Evolutionary conservation across 2,888 invertebrate species (phyloP).

Genomic region (Caenorhabditis sulstoni): DNA sequence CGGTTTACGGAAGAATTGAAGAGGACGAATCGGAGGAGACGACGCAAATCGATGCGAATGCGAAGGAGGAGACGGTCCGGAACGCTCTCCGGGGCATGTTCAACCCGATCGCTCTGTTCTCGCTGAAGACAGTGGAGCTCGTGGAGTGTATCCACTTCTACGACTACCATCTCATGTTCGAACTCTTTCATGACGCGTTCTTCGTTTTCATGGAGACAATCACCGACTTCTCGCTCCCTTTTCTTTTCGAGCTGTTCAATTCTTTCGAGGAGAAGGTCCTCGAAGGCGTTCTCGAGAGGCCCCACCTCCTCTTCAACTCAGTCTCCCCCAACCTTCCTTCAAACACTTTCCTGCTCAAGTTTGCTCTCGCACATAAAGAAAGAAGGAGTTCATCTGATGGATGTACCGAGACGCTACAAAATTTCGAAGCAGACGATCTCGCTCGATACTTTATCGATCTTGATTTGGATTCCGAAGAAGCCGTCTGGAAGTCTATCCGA

Average conservation of each 20-base stretch:
- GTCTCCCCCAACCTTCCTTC: not conserved
- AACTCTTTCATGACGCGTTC: slow-evolving; percentile 34
- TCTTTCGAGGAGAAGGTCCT: slow-evolving; percentile 16
- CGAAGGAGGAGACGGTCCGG: slow-evolving; percentile 1
- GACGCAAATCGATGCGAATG: slow-evolving; percentile 12
- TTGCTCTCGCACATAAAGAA: not conserved
- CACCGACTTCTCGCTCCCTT: slow-evolving; percentile 25
- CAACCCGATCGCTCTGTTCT: slow-evolving; percentile 4
- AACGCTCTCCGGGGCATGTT: slow-evolving; percentile 35
- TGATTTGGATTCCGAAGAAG: slow-evolving; percentile 30
- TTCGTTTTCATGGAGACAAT: slow-evolving; percentile 20
- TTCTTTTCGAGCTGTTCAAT: slow-evolving; percentile 15
- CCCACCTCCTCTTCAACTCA: slow-evolving; percentile 16
- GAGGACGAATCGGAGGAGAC: not conserved
- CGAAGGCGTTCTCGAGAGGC: slow-evolving; percentile 16
- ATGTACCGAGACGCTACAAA: not conserved
- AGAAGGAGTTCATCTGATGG: not conserved
- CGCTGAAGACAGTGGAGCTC: slow-evolving; percentile 27
- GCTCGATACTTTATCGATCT: slow-evolving; percentile 17
- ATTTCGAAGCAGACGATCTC: slow-evolving; percentile 11
- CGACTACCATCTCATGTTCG: slow-evolving; percentile 51
- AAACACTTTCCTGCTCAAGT: slow-evolving; percentile 3
- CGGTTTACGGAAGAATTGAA: slow-evolving; percentile 5
- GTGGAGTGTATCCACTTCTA: slow-evolving; percentile 52
- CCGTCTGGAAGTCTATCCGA: slow-evolving; percentile 9